Percentiles rank a stretch among this genome's conserved stretches.
Conservation (phyloP, 2,113 vertebrate genomes). For the Cebidichthys violaceus region DNA sequence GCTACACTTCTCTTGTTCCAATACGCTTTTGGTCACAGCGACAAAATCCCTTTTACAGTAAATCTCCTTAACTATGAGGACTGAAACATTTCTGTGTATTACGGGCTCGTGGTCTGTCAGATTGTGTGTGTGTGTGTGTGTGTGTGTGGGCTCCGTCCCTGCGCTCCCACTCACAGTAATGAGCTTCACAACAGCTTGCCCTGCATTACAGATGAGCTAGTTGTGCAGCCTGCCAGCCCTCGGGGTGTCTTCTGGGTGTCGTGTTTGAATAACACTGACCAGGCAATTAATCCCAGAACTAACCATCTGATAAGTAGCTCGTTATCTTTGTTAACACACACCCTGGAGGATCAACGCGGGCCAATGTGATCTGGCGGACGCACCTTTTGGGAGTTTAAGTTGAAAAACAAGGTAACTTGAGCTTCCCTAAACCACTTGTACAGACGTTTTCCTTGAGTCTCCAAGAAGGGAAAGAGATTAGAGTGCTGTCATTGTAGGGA, state of each 20-base stretch:
- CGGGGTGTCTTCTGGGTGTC: constrained; percentile 66
- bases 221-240: constrained; percentile 46
- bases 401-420: constrained; percentile 8
- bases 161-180: constrained; percentile 65
- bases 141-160: constrained; percentile 16
- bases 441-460: not conserved
- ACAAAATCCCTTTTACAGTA: constrained; percentile 59
- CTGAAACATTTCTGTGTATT: constrained; percentile 43
- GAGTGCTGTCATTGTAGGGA: too few species aligned
- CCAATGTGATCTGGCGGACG: not conserved
- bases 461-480: not conserved
- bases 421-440: not conserved
- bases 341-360: constrained; percentile 36
- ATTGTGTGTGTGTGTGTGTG: constrained; percentile 25
- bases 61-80: constrained; percentile 61
- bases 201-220: constrained; percentile 67
- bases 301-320: constrained; percentile 70
- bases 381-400: constrained; percentile 15
- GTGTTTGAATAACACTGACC: constrained; percentile 75
- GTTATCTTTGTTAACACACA: constrained; percentile 71
- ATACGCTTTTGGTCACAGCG: constrained; percentile 34
- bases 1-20: constrained; percentile 23
- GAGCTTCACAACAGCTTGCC: constrained; percentile 67
- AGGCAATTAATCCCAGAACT: constrained; percentile 65
- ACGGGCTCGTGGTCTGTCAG: constrained; percentile 10